phyloP scores from a whole-genome alignment of 2,888 invertebrate genomes.

The Nomada fabriciana region DNA sequence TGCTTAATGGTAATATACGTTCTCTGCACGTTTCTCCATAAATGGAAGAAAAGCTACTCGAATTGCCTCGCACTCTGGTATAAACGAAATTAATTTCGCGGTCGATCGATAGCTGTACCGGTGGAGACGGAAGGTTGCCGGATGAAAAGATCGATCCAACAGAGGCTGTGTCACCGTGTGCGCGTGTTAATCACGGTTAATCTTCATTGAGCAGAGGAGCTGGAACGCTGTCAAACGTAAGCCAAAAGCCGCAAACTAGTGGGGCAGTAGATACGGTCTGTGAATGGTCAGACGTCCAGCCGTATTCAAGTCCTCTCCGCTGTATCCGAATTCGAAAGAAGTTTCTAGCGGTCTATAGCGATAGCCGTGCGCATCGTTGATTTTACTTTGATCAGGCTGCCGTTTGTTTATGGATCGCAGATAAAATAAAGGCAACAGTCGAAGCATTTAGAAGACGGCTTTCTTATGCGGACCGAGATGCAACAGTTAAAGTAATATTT shows the following conservation, averaged over 20 bases:
- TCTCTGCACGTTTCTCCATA: too few relatives aligned
- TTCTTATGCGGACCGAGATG: too few relatives aligned
- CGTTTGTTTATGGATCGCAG: too few relatives aligned
- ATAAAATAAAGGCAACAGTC: too few relatives aligned
- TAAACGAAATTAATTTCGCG: not conserved
- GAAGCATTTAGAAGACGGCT: too few relatives aligned
- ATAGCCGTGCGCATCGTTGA: not conserved
- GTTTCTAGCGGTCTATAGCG: not conserved
- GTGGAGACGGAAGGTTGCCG: not conserved
- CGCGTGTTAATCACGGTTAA: conserved; percentile 56
- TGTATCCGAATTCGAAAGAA: conserved; percentile 16
- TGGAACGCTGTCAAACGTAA: conserved; percentile 56
- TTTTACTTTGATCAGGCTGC: too few relatives aligned
- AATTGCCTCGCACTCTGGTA: too few relatives aligned
- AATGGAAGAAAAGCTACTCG: too few relatives aligned
- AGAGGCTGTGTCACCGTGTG: not conserved
- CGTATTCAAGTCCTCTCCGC: conserved; percentile 17
- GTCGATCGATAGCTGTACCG: too few relatives aligned
- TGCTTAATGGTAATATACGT: too few relatives aligned
- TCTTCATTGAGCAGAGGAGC: conserved; percentile 62
- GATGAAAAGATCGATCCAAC: conserved; percentile 11
- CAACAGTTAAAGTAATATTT: too few relatives aligned
- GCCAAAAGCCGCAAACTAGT: conserved; percentile 53
- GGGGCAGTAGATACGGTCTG: conserved; percentile 58
- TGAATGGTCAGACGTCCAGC: conserved; percentile 65